These are phyloP conservation scores for Lasioglossum figueresi DNA, from an alignment of 2,888 invertebrate genomes.

Conservation along the genomic window DNA sequence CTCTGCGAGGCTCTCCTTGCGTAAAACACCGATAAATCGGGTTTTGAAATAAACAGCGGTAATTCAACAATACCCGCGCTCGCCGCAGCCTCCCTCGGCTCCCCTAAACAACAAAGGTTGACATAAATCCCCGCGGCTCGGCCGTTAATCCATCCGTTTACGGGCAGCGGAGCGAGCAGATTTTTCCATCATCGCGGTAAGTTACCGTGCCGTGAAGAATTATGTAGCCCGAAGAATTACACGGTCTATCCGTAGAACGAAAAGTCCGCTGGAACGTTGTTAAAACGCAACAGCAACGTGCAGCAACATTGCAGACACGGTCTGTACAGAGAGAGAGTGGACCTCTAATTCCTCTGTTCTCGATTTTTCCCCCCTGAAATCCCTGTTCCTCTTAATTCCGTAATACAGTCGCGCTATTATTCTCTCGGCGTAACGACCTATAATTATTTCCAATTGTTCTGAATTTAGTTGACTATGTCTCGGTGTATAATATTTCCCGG, in stretches of 20 bases:
- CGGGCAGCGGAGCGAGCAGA: neutral
- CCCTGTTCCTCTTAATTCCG: neutral
- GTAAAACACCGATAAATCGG: neutral
- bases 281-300: slow-evolving; percentile 6
- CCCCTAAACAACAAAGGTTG: neutral
- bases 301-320: neutral
- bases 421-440: slow-evolving; percentile 52
- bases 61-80: neutral
- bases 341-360: slow-evolving; percentile 23
- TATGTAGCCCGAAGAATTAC: slow-evolving; percentile 20
- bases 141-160: neutral
- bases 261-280: slow-evolving; percentile 37
- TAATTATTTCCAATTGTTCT: slow-evolving; percentile 59
- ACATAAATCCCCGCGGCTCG: slow-evolving; percentile 8
- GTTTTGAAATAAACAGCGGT: neutral
- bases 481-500: slow-evolving; percentile 26
- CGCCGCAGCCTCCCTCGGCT: neutral
- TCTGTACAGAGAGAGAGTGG: neutral
- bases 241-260: neutral
- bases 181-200: slow-evolving; percentile 10
- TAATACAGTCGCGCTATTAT: slow-evolving; percentile 51
- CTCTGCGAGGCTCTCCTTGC: neutral
- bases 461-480: slow-evolving; percentile 46
- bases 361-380: neutral
- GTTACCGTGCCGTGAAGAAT: slow-evolving; percentile 1